Evolutionary conservation across 2,797 vertebrate species (phyloP).

Genomic region (Pseudochirops corinnae): DNA sequence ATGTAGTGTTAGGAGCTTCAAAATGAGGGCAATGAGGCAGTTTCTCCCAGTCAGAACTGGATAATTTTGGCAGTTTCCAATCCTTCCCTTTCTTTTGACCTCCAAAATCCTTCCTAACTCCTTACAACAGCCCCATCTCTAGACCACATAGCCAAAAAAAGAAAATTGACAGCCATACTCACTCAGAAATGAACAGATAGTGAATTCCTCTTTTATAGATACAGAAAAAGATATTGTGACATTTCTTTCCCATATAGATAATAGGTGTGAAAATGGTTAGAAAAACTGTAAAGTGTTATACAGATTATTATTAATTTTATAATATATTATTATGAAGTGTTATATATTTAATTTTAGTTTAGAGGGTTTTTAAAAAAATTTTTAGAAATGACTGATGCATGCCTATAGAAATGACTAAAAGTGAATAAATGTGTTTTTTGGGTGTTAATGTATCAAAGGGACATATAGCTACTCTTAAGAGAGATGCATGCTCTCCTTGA

Average conservation of each 20-base stretch:
- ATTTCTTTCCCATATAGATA: conserved; percentile 29
- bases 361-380: not conserved
- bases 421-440: conserved; percentile 26
- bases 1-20: not conserved
- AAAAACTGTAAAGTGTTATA: not conserved
- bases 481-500: conserved; percentile 57
- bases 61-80: not conserved
- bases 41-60: not conserved
- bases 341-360: conserved; percentile 43
- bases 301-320: not conserved
- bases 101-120: not conserved
- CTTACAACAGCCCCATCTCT: not conserved
- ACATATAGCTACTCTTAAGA: conserved; percentile 44
- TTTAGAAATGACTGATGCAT: conserved; percentile 32
- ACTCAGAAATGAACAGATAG: not conserved
- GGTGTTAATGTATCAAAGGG: conserved; percentile 26
- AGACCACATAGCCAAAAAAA: not conserved
- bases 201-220: not conserved
- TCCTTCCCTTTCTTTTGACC: not conserved
- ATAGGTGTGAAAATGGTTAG: not conserved
- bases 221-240: conserved; percentile 14
- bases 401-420: conserved; percentile 32
- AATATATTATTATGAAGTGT: not conserved
- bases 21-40: conserved; percentile 41
- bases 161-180: not conserved